A percentile compares a stretch with the other conserved stretches of the same genome.
These are phyloP conservation scores for Oncorhynchus gorbuscha DNA, from an alignment of 2,113 vertebrate genomes.

Conservation along the genomic window DNA sequence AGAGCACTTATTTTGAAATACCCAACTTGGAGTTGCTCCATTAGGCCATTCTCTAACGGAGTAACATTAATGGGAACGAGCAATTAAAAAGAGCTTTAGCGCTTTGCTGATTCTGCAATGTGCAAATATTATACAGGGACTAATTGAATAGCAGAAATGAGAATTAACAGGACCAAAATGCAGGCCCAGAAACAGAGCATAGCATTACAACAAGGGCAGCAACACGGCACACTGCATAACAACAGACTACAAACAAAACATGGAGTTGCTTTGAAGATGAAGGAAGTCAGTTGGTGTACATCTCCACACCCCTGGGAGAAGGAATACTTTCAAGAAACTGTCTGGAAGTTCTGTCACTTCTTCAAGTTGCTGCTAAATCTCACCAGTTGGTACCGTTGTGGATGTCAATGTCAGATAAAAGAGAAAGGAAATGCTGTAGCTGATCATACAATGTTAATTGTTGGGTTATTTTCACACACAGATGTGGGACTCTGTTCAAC, in stretches of 20 bases:
- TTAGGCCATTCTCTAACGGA: constrained; percentile 1
- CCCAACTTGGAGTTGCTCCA: not conserved
- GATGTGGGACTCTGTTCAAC: too few relatives aligned
- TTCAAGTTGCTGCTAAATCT: too few relatives aligned
- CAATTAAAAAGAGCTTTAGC: constrained; percentile 35
- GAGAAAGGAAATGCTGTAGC: too few relatives aligned
- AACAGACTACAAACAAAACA: constrained; percentile 4
- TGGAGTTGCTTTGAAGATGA: too few relatives aligned
- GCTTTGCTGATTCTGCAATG: constrained; percentile 29
- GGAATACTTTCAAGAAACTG: too few relatives aligned
- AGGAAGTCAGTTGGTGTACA: too few relatives aligned
- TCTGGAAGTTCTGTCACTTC: too few relatives aligned
- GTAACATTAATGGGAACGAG: constrained; percentile 25
- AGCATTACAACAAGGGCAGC: not conserved
- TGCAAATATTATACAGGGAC: constrained; percentile 41
- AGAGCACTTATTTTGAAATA: not conserved
- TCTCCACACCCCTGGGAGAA: too few relatives aligned
- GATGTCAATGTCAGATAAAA: too few relatives aligned
- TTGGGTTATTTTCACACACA: too few relatives aligned
- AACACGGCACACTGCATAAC: constrained; percentile 17
- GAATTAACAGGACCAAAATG: constrained; percentile 24
- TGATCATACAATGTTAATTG: too few relatives aligned
- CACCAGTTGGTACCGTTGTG: too few relatives aligned
- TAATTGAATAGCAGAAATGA: constrained; percentile 40
- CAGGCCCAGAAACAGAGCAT: constrained; percentile 21